Evolutionary conservation across 2,888 invertebrate genomes (phyloP).

Genomic region (Steinernema hermaphroditum): DNA sequence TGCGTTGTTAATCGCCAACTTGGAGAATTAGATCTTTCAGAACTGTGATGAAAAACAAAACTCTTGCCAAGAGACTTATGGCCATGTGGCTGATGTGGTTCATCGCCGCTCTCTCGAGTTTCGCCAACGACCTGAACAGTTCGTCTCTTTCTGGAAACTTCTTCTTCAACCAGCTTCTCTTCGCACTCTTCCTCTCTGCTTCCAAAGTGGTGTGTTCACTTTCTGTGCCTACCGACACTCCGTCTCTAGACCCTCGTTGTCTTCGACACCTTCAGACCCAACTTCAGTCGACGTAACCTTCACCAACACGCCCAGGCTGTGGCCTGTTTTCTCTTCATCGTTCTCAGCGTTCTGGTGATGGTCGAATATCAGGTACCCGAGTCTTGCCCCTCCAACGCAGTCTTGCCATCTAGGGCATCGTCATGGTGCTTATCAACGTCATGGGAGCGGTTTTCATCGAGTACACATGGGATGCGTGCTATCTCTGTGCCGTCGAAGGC

Average conservation of each 20-base stretch:
- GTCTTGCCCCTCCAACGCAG: neutral
- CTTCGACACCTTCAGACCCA: slow-evolving; percentile 55
- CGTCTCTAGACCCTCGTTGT: slow-evolving; percentile 60
- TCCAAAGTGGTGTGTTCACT: slow-evolving; percentile 55
- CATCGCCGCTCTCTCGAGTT: slow-evolving; percentile 60
- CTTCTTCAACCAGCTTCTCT: slow-evolving; percentile 62
- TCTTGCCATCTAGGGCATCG: slow-evolving; percentile 48
- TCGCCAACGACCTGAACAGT: slow-evolving; percentile 64
- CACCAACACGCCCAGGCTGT: slow-evolving; percentile 62
- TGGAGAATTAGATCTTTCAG: neutral
- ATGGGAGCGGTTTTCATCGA: slow-evolving; percentile 65
- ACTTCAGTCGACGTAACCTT: slow-evolving; percentile 60
- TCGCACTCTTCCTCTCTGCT: slow-evolving; percentile 61
- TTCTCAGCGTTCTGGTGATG: slow-evolving; percentile 55
- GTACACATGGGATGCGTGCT: slow-evolving; percentile 66
- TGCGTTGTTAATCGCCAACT: no score
- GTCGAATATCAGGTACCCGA: slow-evolving; percentile 44
- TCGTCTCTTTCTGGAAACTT: slow-evolving; percentile 60
- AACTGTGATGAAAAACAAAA: slow-evolving; percentile 44
- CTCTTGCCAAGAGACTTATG: slow-evolving; percentile 49
- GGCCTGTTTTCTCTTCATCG: slow-evolving; percentile 59
- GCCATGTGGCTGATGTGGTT: slow-evolving; percentile 66
- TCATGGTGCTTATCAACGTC: slow-evolving; percentile 58
- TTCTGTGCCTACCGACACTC: neutral
- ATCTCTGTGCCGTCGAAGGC: slow-evolving; percentile 62